Percentiles rank a stretch among this genome's conserved stretches.
phyloP scores from a whole-genome alignment of 2,888 invertebrate genomes.

The Erebia ligea region DNA sequence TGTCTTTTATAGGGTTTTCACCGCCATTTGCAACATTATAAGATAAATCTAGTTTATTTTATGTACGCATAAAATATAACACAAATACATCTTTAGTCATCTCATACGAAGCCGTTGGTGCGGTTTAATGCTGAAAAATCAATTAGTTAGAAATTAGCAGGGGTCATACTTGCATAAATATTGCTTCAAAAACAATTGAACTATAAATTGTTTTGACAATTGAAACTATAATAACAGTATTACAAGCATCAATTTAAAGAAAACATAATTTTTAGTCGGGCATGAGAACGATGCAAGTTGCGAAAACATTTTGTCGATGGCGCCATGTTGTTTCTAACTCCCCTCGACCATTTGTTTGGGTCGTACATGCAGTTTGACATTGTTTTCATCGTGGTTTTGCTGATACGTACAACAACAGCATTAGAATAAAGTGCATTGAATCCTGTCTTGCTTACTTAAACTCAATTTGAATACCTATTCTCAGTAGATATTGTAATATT shows the following conservation, averaged over 20 bases:
- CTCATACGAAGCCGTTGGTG: no score
- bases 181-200: background rate
- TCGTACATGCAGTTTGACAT: slow-evolving; percentile 55
- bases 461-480: background rate
- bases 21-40: no score
- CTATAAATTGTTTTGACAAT: slow-evolving; percentile 27
- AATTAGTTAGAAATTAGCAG: background rate
- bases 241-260: slow-evolving; percentile 39
- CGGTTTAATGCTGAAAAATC: no score
- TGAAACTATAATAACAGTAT: slow-evolving; percentile 29
- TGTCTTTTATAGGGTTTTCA: no score
- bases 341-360: slow-evolving; percentile 43
- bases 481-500: background rate
- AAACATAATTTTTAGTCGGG: slow-evolving; percentile 47
- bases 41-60: no score
- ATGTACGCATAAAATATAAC: no score
- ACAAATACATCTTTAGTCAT: no score
- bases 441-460: background rate
- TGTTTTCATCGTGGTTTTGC: slow-evolving; percentile 48
- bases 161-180: background rate
- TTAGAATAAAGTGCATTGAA: slow-evolving; percentile 33
- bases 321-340: slow-evolving; percentile 58
- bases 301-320: slow-evolving; percentile 51
- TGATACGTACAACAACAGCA: slow-evolving; percentile 30
- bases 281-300: slow-evolving; percentile 52